These are phyloP conservation scores for Rhynchophorus ferrugineus DNA, from an alignment of 1,140 invertebrate genomes.

Conservation along the genomic window DNA sequence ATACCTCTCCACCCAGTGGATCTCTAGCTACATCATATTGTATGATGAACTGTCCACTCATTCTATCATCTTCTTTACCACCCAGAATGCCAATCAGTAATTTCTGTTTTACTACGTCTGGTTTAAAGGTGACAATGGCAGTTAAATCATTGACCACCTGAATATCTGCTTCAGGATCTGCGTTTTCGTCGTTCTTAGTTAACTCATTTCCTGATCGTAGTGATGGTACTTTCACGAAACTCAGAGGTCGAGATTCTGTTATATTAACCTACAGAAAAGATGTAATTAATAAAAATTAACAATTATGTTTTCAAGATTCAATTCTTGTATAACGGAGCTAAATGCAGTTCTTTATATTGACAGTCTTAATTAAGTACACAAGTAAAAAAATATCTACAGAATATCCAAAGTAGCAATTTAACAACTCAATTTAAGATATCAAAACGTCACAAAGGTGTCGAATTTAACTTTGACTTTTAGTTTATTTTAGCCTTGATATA, in stretches of 20 bases:
- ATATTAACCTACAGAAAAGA: conserved; percentile 52
- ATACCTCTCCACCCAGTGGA: conserved; percentile 48
- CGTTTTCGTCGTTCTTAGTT: conserved; percentile 23
- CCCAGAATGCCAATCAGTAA: conserved; percentile 28
- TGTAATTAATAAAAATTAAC: too few species aligned
- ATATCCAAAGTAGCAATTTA: too few species aligned
- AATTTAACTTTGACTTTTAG: too few species aligned
- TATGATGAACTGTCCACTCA: conserved; percentile 55
- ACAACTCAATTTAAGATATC: too few species aligned
- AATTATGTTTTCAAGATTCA: too few species aligned
- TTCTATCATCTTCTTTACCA: conserved; percentile 41
- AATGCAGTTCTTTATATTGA: too few species aligned
- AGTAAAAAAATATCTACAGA: too few species aligned
- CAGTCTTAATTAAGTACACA: too few species aligned
- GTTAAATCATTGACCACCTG: conserved; percentile 30
- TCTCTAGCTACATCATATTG: conserved; percentile 56
- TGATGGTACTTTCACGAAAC: conserved; percentile 47
- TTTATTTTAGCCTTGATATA: too few species aligned
- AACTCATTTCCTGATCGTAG: conserved; percentile 47
- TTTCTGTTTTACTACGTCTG: conserved; percentile 45
- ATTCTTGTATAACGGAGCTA: too few species aligned
- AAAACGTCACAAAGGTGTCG: too few species aligned
- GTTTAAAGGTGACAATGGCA: conserved; percentile 40
- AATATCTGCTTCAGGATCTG: conserved; percentile 31
- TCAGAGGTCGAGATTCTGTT: conserved; percentile 49